Percentiles rank a stretch among this genome's conserved stretches.
These are phyloP conservation scores for Marisa cornuarietis DNA, from an alignment of 1,140 invertebrate species.

Conservation along the genomic window DNA sequence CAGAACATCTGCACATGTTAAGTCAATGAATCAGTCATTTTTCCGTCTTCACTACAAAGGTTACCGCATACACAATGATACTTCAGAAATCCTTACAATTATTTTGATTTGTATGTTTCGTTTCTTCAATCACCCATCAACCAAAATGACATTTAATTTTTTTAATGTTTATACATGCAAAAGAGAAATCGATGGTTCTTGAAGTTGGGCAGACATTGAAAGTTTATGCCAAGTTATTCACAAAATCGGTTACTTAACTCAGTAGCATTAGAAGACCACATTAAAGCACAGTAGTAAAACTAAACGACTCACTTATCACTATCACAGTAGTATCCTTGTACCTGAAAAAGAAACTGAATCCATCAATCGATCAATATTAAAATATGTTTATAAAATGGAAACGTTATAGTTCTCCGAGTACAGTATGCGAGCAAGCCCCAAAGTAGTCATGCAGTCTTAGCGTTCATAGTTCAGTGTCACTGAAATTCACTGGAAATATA, in stretches of 20 bases:
- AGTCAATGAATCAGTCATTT: constrained; percentile 3
- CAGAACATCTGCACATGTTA: constrained; percentile 47
- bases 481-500: neutral
- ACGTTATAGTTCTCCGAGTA: no score
- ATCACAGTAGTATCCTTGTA: constrained; percentile 56
- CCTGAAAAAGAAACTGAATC: constrained; percentile 40
- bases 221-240: no score
- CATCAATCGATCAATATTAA: no score
- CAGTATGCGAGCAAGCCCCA: no score
- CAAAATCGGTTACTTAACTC: no score
- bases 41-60: neutral
- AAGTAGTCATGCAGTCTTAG: no score
- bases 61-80: neutral
- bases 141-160: no score
- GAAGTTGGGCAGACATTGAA: neutral
- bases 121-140: neutral
- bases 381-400: no score
- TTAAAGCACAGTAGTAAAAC: neutral
- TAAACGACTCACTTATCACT: constrained; percentile 47
- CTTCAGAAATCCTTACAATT: neutral
- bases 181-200: no score
- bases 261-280: no score
- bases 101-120: neutral
- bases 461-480: neutral
- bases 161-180: no score